Percentiles rank a stretch among this genome's conserved stretches.
Evolutionary conservation across 2,797 vertebrate species (phyloP).

Genomic region (Malacoraja senta): DNA sequence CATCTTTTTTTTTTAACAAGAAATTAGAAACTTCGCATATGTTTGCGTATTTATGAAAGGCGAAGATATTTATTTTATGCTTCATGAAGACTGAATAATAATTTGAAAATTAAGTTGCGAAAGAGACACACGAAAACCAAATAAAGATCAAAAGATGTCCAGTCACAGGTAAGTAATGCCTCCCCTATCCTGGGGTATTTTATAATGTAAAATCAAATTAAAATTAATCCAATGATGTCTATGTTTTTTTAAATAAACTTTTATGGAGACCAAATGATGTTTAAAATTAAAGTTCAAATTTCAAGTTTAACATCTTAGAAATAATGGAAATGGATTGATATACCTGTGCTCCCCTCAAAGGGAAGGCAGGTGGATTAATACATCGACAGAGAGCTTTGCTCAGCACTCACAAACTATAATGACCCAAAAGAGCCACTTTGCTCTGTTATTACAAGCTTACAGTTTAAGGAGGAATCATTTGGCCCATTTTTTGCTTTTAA

Average conservation of each 20-base stretch:
- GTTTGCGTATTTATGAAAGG: neutral
- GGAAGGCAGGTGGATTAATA: neutral
- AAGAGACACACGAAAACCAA: neutral
- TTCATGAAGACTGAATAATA: neutral
- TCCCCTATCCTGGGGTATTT: neutral
- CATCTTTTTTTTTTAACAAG: neutral
- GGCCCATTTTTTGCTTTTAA: neutral
- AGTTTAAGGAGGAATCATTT: slow-evolving; percentile 18
- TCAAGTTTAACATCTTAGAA: neutral
- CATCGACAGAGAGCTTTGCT: neutral
- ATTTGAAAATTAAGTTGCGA: neutral
- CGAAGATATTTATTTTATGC: neutral
- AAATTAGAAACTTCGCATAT: neutral
- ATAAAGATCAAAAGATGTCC: slow-evolving; percentile 15
- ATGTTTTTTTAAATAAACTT: neutral
- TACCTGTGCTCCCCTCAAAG: neutral
- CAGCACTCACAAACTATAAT: neutral
- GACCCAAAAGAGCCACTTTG: slow-evolving; percentile 3
- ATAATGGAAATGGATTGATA: neutral
- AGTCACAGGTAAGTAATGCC: slow-evolving; percentile 9
- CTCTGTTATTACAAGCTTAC: slow-evolving; percentile 11
- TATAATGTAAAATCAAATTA: neutral
- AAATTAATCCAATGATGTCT: neutral
- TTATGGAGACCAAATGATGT: neutral
- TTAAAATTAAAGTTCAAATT: neutral